phyloP scores from a whole-genome alignment of 2,113 vertebrate species.

The Percopsis transmontana region DNA sequence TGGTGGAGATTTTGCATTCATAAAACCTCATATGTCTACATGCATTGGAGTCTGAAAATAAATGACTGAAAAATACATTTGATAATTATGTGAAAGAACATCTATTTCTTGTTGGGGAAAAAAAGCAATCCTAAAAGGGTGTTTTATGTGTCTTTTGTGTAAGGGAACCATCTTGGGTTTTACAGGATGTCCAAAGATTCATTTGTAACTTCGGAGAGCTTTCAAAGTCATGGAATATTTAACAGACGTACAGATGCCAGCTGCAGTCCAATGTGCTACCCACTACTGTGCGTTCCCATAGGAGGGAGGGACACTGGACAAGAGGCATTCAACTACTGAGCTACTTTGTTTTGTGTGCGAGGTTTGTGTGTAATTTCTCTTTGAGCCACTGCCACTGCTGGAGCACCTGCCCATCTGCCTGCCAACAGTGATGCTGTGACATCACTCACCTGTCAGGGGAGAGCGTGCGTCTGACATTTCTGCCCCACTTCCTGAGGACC shows the following conservation, averaged over 20 bases:
- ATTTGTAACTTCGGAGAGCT: neutral
- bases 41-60: too few species aligned
- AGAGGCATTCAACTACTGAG: too few species aligned
- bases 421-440: constrained; percentile 29
- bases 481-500: constrained; percentile 56
- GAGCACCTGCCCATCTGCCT: constrained; percentile 44
- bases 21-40: too few species aligned
- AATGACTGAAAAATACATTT: too few species aligned
- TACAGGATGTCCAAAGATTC: neutral
- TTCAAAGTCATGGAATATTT: neutral
- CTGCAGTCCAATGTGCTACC: neutral
- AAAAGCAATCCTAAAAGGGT: too few species aligned
- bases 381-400: constrained; percentile 27
- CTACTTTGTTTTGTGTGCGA: neutral
- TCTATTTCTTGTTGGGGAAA: too few species aligned
- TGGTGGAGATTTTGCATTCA: too few species aligned
- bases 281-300: neutral
- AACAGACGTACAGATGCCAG: neutral
- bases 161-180: too few species aligned
- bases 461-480: constrained; percentile 56
- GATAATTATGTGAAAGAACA: too few species aligned
- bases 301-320: too few species aligned
- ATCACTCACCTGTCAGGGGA: constrained; percentile 51
- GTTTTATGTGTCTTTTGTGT: too few species aligned
- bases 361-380: neutral